A percentile compares a stretch with the other conserved stretches of the same genome.
Evolutionary conservation across 2,888 invertebrate genomes (phyloP).

Genomic region (Apotomis betuletana): DNA sequence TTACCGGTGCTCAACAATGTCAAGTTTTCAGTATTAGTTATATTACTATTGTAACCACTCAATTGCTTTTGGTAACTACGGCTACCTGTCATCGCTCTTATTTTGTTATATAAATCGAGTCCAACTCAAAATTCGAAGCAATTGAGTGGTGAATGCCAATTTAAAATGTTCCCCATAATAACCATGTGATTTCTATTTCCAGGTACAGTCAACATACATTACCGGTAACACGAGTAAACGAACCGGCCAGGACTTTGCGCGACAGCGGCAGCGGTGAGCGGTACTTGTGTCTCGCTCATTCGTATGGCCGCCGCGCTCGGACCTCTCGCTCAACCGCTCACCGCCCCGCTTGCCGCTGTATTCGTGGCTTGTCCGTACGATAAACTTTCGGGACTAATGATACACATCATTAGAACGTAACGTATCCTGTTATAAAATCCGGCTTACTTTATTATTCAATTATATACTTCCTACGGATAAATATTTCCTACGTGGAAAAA

Average conservation of each 20-base stretch:
- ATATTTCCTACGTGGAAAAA: not conserved
- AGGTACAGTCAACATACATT: slow-evolving; percentile 12
- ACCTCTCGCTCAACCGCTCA: too few species aligned
- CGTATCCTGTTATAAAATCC: slow-evolving; percentile 13
- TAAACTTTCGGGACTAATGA: slow-evolving; percentile 11
- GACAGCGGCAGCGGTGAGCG: too few species aligned
- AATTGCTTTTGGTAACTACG: too few species aligned
- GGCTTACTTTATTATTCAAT: not conserved
- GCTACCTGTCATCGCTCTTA: too few species aligned
- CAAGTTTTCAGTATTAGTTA: not conserved
- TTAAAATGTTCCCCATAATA: not conserved
- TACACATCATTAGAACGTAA: slow-evolving; percentile 20
- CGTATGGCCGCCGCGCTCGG: too few species aligned
- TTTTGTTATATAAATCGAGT: too few species aligned
- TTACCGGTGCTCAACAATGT: too few species aligned
- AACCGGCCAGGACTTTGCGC: not conserved
- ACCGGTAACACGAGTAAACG: slow-evolving; percentile 15
- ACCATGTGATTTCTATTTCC: not conserved
- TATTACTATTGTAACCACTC: not conserved
- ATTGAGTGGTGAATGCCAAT: too few species aligned
- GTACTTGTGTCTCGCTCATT: too few species aligned
- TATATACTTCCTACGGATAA: not conserved
- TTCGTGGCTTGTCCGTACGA: not conserved
- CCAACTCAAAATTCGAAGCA: too few species aligned
- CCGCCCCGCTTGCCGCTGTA: too few species aligned